Evolutionary conservation across 2,797 vertebrate genomes (phyloP).

Genomic region (Helostoma temminkii): DNA sequence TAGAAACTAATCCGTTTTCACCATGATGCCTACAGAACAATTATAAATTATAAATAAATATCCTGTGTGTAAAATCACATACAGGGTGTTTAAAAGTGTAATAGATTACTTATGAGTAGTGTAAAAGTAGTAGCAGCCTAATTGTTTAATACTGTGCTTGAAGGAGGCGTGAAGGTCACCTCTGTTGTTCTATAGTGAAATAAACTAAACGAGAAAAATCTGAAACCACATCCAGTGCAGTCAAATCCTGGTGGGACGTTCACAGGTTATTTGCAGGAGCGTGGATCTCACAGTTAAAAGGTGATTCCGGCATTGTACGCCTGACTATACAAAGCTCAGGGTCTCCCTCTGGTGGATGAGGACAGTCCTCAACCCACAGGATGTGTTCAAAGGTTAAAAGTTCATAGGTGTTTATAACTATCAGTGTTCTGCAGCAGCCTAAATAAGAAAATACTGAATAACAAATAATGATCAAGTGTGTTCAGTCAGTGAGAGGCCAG

Average conservation of each 20-base stretch:
- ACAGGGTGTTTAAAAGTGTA: too few species aligned
- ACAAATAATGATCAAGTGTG: too few species aligned
- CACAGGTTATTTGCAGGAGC: conserved; percentile 5
- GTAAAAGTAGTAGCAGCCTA: too few species aligned
- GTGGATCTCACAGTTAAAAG: not conserved
- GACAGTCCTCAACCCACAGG: not conserved
- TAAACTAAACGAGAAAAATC: not conserved
- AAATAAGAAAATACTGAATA: not conserved
- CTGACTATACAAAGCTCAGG: conserved; percentile 12
- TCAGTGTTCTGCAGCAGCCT: not conserved
- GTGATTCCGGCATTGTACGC: not conserved
- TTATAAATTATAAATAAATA: too few species aligned
- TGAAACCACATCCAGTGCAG: not conserved
- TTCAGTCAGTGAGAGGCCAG: too few species aligned
- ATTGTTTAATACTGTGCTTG: not conserved
- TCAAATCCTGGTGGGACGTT: not conserved
- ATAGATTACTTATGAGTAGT: too few species aligned
- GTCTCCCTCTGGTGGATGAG: conserved; percentile 55
- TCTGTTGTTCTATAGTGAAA: not conserved
- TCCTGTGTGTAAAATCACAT: too few species aligned
- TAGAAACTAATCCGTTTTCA: not conserved
- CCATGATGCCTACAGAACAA: not conserved
- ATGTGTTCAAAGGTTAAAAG: conserved; percentile 8
- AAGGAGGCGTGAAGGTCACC: not conserved
- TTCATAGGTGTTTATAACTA: not conserved